These are phyloP conservation scores for Listronotus bonariensis DNA, from an alignment of 1,140 invertebrate genomes.

Conservation along the genomic window DNA sequence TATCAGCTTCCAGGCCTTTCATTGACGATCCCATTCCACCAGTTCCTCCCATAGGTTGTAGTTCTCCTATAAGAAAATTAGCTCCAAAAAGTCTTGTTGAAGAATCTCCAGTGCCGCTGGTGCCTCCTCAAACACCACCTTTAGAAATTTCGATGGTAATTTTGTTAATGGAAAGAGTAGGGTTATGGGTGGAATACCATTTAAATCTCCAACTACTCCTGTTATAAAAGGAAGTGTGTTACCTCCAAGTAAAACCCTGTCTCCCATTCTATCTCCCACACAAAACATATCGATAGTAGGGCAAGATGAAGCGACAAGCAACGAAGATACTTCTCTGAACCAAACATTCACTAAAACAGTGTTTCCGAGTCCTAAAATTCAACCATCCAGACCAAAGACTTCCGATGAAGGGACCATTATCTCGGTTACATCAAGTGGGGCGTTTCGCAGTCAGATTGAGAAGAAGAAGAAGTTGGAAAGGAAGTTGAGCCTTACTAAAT, in stretches of 20 bases:
- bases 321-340: background rate
- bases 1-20: slow-evolving; percentile 23
- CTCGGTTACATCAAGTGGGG: slow-evolving; percentile 54
- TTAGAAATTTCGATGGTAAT: background rate
- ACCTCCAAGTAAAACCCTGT: slow-evolving; percentile 39
- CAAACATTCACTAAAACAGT: slow-evolving; percentile 49
- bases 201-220: background rate
- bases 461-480: slow-evolving; percentile 44
- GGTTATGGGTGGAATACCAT: background rate
- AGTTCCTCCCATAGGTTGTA: background rate
- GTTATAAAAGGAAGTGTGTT: background rate
- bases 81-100: slow-evolving; percentile 1
- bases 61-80: slow-evolving; percentile 4
- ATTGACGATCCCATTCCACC: background rate
- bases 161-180: background rate
- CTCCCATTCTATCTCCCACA: slow-evolving; percentile 52
- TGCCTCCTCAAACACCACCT: slow-evolving; percentile 6
- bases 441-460: slow-evolving; percentile 50
- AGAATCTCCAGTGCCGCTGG: background rate
- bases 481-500: slow-evolving; percentile 64
- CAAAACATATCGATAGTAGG: slow-evolving; percentile 51
- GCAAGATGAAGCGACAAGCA: slow-evolving; percentile 3
- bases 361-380: slow-evolving; percentile 45
- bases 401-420: slow-evolving; percentile 55
- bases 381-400: slow-evolving; percentile 38